Percentiles rank a stretch among this genome's conserved stretches.
Conservation (phyloP, 1,140 invertebrate species). For the Druon quercuslanigerum region DNA sequence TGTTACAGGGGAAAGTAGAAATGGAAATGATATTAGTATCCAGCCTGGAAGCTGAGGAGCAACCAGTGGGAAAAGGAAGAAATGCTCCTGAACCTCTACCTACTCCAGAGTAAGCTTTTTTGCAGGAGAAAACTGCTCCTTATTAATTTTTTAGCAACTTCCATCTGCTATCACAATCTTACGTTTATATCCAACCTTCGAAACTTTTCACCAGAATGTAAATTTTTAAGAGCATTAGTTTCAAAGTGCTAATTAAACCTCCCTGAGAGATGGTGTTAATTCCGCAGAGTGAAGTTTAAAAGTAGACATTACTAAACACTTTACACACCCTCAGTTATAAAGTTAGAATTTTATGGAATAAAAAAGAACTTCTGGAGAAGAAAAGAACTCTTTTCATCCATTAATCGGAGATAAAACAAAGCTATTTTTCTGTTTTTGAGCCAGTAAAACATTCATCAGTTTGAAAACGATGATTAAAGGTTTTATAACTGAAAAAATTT, state of each 20-base stretch:
- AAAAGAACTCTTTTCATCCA: too few relatives aligned
- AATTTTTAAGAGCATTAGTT: slow-evolving; percentile 1
- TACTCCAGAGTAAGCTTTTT: slow-evolving; percentile 76
- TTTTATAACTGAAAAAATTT: too few relatives aligned
- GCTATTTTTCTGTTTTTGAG: too few relatives aligned
- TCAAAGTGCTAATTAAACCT: slow-evolving; percentile 18
- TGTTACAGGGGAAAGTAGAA: slow-evolving; percentile 80
- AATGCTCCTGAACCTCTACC: slow-evolving; percentile 78
- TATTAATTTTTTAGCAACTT: slow-evolving; percentile 10
- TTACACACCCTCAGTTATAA: too few relatives aligned
- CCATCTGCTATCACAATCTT: background rate
- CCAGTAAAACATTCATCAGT: too few relatives aligned
- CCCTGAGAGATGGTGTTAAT: background rate
- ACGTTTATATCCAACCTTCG: background rate
- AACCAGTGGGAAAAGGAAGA: slow-evolving; percentile 80
- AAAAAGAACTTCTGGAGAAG: too few relatives aligned
- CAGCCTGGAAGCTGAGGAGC: slow-evolving; percentile 76
- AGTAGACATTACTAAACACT: background rate
- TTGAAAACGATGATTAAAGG: too few relatives aligned
- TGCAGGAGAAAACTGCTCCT: background rate
- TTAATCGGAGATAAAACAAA: too few relatives aligned
- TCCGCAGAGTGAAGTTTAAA: background rate
- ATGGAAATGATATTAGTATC: slow-evolving; percentile 79
- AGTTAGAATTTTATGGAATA: too few relatives aligned
- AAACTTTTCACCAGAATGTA: background rate